A percentile compares a stretch with the other conserved stretches of the same genome.
Evolutionary conservation across 2,888 invertebrate species (phyloP).

Genomic region (Drosophila colorata): DNA sequence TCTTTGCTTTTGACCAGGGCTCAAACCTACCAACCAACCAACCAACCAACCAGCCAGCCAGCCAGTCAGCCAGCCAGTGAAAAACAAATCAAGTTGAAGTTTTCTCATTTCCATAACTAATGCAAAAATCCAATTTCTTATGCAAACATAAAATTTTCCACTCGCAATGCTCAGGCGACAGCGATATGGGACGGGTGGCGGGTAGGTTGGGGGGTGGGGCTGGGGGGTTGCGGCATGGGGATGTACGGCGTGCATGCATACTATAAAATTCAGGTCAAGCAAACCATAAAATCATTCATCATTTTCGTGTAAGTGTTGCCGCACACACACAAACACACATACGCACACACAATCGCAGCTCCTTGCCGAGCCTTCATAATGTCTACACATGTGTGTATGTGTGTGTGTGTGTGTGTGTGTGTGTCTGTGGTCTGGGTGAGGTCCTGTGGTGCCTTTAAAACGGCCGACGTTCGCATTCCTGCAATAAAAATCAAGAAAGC

Average conservation of each 20-base stretch:
- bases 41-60: constrained; percentile 19
- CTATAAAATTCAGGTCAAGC: constrained; percentile 83
- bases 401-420: constrained; percentile 21
- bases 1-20: constrained; percentile 65
- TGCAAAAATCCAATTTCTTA: constrained; percentile 85
- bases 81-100: constrained; percentile 81
- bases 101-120: constrained; percentile 84
- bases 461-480: constrained; percentile 80
- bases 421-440: constrained; percentile 49
- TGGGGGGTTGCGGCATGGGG: constrained; percentile 2
- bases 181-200: constrained; percentile 33
- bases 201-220: not conserved
- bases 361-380: constrained; percentile 64
- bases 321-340: constrained; percentile 54
- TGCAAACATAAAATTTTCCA: constrained; percentile 83
- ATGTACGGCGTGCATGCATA: constrained; percentile 67
- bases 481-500: constrained; percentile 80
- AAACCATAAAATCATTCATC: constrained; percentile 84
- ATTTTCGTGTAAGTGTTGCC: constrained; percentile 82
- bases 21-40: constrained; percentile 25
- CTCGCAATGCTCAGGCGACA: constrained; percentile 73
- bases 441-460: constrained; percentile 76
- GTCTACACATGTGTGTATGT: constrained; percentile 21
- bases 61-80: constrained; percentile 55
- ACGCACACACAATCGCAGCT: constrained; percentile 26